Base-by-base conservation (phyloP, 2,888 invertebrate genomes). In the Zaprionus bogoriensis region DNA sequence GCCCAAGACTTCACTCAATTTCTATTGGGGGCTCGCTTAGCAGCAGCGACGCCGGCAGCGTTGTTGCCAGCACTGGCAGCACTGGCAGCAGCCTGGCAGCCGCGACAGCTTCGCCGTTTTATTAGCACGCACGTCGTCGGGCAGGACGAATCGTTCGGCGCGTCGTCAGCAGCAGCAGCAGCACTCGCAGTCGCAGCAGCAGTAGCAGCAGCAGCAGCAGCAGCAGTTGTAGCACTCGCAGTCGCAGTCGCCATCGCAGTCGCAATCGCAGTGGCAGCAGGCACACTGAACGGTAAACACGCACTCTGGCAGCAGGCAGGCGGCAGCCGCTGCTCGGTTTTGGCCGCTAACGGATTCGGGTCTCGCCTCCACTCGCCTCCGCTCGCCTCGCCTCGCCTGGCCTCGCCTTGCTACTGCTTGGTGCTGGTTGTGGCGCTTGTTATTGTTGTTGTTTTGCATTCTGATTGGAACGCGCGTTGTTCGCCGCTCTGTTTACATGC, bases 121-220 rank as follows among this genome's bases (percentile, higher is more conserved):
- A 81, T 82, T 81, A 82, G 86, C 81, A 85, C 83, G 83, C 83
- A 82, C 74, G 76, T 82, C 79, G 81, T 82, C 86, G 83, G 85
- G 60, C 86, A 81, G 81, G 81, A 81, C 81, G 86, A 79, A 76
- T 77, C 79, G 85, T 81, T 73, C 48, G 81, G 69, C 75, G 75
- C 72, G 72, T 74, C 70, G 58, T 38, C 70, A 64, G 32, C 19
- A 65, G 41, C 46, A 58, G 32, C 39, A 65, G 36, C 32, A 50
- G 9, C 45, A 48, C 23, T 57, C 53, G 12, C 32, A 36, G 42
- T 44, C 48, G 32, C 32, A 47, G 27, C 55, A 32, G 22, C 55
- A 32, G 45, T 46, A 39, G 36, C 47, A 42, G 48, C 48, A 36
- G 25, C 39, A 39, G 25, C 58, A 54, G 39, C 65, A 53, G 52